These are phyloP conservation scores for Mesaphorura yosii DNA, from an alignment of 1,140 invertebrate species.

Conservation along the genomic window DNA sequence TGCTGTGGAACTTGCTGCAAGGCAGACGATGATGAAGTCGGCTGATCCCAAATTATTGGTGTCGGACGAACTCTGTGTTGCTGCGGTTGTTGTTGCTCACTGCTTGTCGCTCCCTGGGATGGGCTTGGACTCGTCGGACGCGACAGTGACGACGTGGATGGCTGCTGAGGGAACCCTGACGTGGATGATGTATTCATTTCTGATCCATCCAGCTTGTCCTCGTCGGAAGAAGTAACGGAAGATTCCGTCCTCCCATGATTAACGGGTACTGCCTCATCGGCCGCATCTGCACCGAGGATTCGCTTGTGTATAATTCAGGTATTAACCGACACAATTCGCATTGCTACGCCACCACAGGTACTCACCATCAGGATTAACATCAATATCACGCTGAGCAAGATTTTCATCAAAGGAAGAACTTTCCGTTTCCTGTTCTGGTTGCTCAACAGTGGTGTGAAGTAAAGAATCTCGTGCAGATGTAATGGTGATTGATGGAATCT, in stretches of 20 bases:
- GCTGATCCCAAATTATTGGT: constrained; percentile 31
- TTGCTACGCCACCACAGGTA: too few species aligned
- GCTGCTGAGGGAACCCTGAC: constrained; percentile 3
- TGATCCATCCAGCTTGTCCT: constrained; percentile 24
- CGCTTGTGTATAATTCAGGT: too few species aligned
- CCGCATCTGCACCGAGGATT: not conserved
- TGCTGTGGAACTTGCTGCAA: not conserved
- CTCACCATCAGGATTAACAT: not conserved
- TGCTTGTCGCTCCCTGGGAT: not conserved
- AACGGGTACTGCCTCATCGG: not conserved
- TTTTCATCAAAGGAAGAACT: not conserved
- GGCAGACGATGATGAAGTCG: constrained; percentile 20
- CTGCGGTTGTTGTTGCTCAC: constrained; percentile 15
- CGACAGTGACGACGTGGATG: constrained; percentile 15
- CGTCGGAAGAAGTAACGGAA: constrained; percentile 29
- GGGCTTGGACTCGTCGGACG: constrained; percentile 19
- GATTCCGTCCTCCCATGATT: constrained; percentile 1
- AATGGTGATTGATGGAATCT: constrained; percentile 24
- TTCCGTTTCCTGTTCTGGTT: not conserved
- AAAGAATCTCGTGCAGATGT: constrained; percentile 24
- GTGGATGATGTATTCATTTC: not conserved
- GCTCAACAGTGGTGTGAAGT: constrained; percentile 7
- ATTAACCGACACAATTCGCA: too few species aligned
- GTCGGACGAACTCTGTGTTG: constrained; percentile 23
- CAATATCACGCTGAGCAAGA: not conserved